phyloP scores from a whole-genome alignment of 2,888 invertebrate genomes.

The Drosophila multiciliata region DNA sequence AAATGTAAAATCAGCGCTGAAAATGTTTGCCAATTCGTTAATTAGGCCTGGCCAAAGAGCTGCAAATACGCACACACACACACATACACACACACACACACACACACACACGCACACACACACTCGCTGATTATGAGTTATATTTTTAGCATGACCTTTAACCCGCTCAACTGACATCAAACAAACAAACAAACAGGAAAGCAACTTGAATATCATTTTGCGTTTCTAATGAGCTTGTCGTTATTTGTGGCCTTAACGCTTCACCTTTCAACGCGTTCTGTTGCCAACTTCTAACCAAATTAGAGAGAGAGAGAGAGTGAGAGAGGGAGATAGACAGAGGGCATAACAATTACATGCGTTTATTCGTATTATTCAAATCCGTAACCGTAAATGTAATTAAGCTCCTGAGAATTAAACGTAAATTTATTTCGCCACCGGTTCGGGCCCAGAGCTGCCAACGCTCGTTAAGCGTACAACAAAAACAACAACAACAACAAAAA shows the following conservation, averaged over 20 bases:
- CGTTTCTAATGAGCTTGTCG: slow-evolving; percentile 62
- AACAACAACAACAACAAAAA: slow-evolving; percentile 9
- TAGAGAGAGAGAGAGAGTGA: background rate
- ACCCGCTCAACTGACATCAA: slow-evolving; percentile 9
- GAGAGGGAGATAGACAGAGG: background rate
- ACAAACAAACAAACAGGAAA: slow-evolving; percentile 1
- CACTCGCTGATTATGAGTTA: slow-evolving; percentile 13
- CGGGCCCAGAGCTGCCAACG: slow-evolving; percentile 22
- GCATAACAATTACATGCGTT: slow-evolving; percentile 64
- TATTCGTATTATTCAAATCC: slow-evolving; percentile 69
- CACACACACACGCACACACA: background rate
- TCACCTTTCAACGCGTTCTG: background rate
- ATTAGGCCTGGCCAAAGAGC: slow-evolving; percentile 57
- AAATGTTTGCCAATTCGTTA: slow-evolving; percentile 68
- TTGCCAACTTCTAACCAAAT: background rate
- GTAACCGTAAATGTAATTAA: slow-evolving; percentile 76
- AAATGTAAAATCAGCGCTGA: slow-evolving; percentile 48
- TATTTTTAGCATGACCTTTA: slow-evolving; percentile 18
- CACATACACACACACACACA: background rate
- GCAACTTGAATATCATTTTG: slow-evolving; percentile 52
- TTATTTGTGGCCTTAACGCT: slow-evolving; percentile 1
- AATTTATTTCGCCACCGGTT: slow-evolving; percentile 60
- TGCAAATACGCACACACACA: no score
- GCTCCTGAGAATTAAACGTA: slow-evolving; percentile 75
- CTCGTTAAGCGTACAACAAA: slow-evolving; percentile 35